Percentiles rank a stretch among this genome's conserved stretches.
Conservation (phyloP, 2,888 invertebrate species). For the Drosophila atripex region DNA sequence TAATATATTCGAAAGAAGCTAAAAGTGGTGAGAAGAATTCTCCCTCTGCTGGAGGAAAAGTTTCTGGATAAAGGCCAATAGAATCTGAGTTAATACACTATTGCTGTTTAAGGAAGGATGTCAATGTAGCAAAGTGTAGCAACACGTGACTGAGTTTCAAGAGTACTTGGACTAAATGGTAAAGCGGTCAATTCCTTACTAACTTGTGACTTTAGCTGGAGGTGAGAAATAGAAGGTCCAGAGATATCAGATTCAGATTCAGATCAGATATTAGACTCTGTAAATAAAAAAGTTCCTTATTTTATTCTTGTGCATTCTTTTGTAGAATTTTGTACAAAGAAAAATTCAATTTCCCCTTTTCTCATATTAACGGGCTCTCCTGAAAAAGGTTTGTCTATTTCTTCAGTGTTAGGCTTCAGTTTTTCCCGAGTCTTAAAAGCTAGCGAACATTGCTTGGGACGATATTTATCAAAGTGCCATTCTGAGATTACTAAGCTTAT, state of each 20-base stretch:
- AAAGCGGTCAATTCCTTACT: slow-evolving; percentile 36
- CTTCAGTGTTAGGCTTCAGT: slow-evolving; percentile 37
- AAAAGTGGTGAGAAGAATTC: slow-evolving; percentile 59
- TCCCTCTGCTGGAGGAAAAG: slow-evolving; percentile 36
- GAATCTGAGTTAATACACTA: slow-evolving; percentile 52
- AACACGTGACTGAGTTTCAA: slow-evolving; percentile 45
- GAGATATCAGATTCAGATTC: slow-evolving; percentile 8
- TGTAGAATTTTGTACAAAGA: neutral
- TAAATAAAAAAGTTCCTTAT: neutral
- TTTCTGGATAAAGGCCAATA: slow-evolving; percentile 35
- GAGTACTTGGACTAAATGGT: slow-evolving; percentile 33
- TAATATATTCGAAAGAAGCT: slow-evolving; percentile 37
- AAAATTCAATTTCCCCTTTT: slow-evolving; percentile 33
- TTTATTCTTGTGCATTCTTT: neutral
- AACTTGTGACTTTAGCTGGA: slow-evolving; percentile 10
- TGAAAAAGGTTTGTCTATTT: slow-evolving; percentile 38
- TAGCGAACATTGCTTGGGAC: slow-evolving; percentile 97
- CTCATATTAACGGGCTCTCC: slow-evolving; percentile 34
- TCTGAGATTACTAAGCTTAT: slow-evolving; percentile 96
- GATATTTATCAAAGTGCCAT: slow-evolving; percentile 97
- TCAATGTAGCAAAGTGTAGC: slow-evolving; percentile 61
- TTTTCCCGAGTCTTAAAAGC: slow-evolving; percentile 98
- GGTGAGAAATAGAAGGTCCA: slow-evolving; percentile 9
- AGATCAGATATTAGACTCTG: too few relatives aligned
- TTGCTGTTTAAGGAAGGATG: slow-evolving; percentile 71